These are phyloP conservation scores for Tragelaphus strepsiceros DNA, from an alignment of 2,113 vertebrate species.

Conservation along the genomic window DNA sequence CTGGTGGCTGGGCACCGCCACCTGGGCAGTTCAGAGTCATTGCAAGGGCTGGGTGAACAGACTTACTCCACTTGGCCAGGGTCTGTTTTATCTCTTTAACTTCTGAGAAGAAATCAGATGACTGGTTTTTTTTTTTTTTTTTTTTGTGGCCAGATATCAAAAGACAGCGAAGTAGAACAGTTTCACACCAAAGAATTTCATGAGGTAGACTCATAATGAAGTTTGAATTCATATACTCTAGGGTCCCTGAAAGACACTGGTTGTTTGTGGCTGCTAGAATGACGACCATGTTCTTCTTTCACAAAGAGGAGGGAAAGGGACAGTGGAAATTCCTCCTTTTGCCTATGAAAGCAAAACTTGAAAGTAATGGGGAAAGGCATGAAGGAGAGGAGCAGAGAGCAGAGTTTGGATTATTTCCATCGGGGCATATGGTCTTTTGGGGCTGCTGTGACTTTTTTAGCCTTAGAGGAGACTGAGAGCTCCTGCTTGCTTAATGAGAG, in stretches of 20 bases:
- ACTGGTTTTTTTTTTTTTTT: not conserved
- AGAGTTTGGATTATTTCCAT: not conserved
- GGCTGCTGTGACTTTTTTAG: not conserved
- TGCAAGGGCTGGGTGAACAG: rapidly evolving
- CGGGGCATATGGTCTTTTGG: not conserved
- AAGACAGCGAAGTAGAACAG: not conserved
- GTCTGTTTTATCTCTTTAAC: not conserved
- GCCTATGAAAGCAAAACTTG: not conserved
- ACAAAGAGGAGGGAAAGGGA: not conserved
- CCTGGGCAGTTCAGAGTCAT: not conserved
- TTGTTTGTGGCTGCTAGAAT: not conserved
- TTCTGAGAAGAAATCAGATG: not conserved
- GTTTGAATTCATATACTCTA: not conserved
- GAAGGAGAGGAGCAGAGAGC: not conserved
- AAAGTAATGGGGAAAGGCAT: not conserved
- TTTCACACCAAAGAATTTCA: not conserved
- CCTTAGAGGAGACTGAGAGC: not conserved
- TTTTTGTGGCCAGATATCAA: not conserved
- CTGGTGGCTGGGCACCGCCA: too few species aligned
- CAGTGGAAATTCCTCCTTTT: not conserved
- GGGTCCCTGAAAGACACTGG: not conserved
- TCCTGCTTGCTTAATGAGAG: not conserved
- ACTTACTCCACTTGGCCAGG: not conserved
- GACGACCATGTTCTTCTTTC: not conserved
- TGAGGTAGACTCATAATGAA: not conserved